A percentile compares a stretch with the other conserved stretches of the same genome.
These are phyloP conservation scores for Gobio occitaniae DNA, from an alignment of 2,797 vertebrate genomes.

Conservation along the genomic window DNA sequence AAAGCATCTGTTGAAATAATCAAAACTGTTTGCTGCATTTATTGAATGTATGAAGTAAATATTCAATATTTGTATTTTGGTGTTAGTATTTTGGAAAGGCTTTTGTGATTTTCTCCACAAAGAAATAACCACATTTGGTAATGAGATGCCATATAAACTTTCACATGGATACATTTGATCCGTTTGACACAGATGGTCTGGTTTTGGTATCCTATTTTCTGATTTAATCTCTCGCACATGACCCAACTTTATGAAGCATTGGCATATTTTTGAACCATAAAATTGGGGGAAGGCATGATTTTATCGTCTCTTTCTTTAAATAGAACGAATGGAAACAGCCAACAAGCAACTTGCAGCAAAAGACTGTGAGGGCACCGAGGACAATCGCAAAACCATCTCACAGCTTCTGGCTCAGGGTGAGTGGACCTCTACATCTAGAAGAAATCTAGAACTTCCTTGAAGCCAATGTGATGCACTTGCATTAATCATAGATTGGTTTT, in stretches of 20 bases:
- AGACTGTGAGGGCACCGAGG: conserved; percentile 94
- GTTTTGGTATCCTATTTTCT: conserved; percentile 12
- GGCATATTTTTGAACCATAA: conserved; percentile 6
- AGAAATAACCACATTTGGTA: conserved; percentile 22
- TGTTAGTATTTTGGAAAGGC: not conserved
- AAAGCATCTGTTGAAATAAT: conserved; percentile 28
- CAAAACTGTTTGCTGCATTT: conserved; percentile 27
- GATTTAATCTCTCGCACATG: conserved; percentile 25
- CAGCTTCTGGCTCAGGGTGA: conserved; percentile 95
- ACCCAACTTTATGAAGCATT: not conserved
- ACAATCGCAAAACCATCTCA: conserved; percentile 96
- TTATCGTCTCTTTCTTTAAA: conserved; percentile 13
- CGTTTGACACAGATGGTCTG: not conserved
- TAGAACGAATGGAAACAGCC: conserved; percentile 96
- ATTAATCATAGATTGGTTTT: conserved; percentile 1
- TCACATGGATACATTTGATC: not conserved
- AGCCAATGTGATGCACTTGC: not conserved
- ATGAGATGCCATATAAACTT: conserved; percentile 4
- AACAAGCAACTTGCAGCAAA: conserved; percentile 96
- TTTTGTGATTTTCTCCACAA: not conserved
- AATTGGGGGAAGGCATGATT: not conserved
- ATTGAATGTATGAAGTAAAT: conserved; percentile 3
- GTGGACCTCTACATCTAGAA: conserved; percentile 63
- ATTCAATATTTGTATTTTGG: conserved; percentile 2
- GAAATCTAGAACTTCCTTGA: not conserved